Evolutionary conservation across 2,888 invertebrate genomes (phyloP), one percentile per base, ranked within the genome.

Genomic region (Petrolisthes cinctipes): DNA sequence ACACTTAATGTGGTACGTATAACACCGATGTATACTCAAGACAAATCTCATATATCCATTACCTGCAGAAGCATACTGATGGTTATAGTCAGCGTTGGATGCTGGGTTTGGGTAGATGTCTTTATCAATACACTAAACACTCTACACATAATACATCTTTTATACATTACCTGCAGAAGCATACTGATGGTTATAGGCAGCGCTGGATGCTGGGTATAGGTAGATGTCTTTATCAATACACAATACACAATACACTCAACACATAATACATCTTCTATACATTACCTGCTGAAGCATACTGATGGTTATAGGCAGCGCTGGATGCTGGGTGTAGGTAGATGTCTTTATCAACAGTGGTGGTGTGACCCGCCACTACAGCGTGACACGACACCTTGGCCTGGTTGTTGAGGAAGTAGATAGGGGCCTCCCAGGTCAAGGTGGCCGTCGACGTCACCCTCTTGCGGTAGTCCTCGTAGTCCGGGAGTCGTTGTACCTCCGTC

Each of bases 301-400:
- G 85, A 75, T 89, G 85, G 73, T 89, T 85, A 76, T 81, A 88
- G 66, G 89, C 85, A 20, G 88, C 89, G 68, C 85, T 85, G 75
- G 82, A 82, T 23, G 82, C 86, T 9, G 87, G 87, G 80, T 89
- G 82, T 66, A 89, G 87, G 73, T 80, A 87, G 71, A 89, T 78
- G 20, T 85, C 84, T 83, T 84, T 81, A 53, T 6, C 56, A 53
- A 61, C 71, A 6, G 61, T 75, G 51, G 79, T 83, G 80, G 51
- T 61, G 84, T 90, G 83, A 20, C 86, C 90, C 37, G n/a, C 68
- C 37, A 90, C 88, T 56, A 17, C 14, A 37, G 86, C 90, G n/a
- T 56, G 76, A 73, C 88, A 90, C 20, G 81, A 56, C 17, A 88
- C 86, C 17, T 37, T 23, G 23, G 88, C 87, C 14, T 54, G 66